Percentiles rank a stretch among this genome's conserved stretches.
Evolutionary conservation across 2,888 invertebrate species (phyloP).

Genomic region (Drosophila bunnanda): DNA sequence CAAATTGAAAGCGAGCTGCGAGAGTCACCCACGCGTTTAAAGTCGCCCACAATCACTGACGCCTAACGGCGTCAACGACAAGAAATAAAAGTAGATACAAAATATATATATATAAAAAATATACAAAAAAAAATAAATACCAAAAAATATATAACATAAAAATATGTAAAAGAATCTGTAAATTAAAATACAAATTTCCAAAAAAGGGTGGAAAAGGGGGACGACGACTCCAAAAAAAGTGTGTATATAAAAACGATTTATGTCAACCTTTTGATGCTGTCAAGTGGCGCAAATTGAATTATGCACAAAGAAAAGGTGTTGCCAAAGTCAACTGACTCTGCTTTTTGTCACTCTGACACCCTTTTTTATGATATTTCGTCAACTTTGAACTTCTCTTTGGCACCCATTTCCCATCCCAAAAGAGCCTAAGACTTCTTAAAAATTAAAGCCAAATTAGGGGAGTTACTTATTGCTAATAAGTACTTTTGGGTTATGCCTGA

Average conservation of each 20-base stretch:
- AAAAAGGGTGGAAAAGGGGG: not conserved
- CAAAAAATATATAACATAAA: not conserved
- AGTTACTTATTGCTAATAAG: not conserved
- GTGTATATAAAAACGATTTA: constrained; percentile 26
- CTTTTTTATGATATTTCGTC: not conserved
- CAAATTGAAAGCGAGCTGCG: constrained; percentile 53
- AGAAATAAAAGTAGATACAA: not conserved
- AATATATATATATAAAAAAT: not conserved
- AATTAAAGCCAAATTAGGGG: not conserved
- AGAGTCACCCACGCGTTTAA: constrained; percentile 39
- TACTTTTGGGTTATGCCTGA: not conserved
- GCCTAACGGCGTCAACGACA: constrained; percentile 19
- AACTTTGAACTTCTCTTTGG: not conserved
- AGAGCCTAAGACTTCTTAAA: not conserved
- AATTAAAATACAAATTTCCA: constrained; percentile 7
- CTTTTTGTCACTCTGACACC: constrained; percentile 6
- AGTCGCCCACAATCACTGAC: constrained; percentile 49
- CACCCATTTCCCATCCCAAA: not conserved
- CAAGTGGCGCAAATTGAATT: constrained; percentile 70
- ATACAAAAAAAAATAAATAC: not conserved
- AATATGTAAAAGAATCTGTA: not conserved
- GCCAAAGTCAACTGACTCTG: constrained; percentile 61
- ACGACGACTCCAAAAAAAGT: not conserved
- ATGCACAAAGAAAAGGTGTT: constrained; percentile 68
- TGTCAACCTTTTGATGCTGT: constrained; percentile 68